Base-by-base conservation (phyloP, 1,140 invertebrate genomes). In the Drosophila parvula region DNA sequence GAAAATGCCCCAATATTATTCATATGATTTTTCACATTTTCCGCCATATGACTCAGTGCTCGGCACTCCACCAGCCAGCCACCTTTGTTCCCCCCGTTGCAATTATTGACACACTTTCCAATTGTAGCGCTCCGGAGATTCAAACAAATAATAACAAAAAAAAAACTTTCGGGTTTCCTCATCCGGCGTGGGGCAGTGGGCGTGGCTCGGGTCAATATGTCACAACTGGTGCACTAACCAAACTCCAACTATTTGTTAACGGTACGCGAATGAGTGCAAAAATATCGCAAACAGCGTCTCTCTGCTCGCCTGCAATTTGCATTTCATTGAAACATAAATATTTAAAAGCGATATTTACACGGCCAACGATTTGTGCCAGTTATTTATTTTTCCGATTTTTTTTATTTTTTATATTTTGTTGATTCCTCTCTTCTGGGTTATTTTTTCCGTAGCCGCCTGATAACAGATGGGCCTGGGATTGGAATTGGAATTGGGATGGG, bases 271-370 rank as follows among this genome's bases (percentile, higher is more conserved):
- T 44, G 61, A 53, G 65, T 44, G 65, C 47, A 58, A 45, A 56
- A 62, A 85, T 86, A 81, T 68, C 40, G 79, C 64, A 61, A 78
- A 78, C 30, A 61, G 12, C 44, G 75, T 18, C 22, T 18, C 22
- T 22, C 57, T 63, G 74, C 58, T 62, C 22, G 34, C 44, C 36
- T 56, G 65, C 57, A 81, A 79, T 78, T 83, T 83, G 79, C 84
- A 74, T 80, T 81, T 56, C 84, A 89, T 74, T 84, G 64, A 84
- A 84, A 89, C 63, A 89, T 89, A 89, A 89, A 88, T 88, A 89
- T 88, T 88, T 89, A 81, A 89, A 89, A 78, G 75, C 71, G 45
- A 86, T 78, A 81, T 79, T 86, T 79, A 79, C 75, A 55, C 47
- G 60, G 56, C 55, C 59, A 79, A 73, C 68, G 78, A 89, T 88